Evolutionary conservation across 23 tunicate species (phyloP), one percentile per base, ranked within the genome.

Genomic region (Trididemnum nubilum): DNA sequence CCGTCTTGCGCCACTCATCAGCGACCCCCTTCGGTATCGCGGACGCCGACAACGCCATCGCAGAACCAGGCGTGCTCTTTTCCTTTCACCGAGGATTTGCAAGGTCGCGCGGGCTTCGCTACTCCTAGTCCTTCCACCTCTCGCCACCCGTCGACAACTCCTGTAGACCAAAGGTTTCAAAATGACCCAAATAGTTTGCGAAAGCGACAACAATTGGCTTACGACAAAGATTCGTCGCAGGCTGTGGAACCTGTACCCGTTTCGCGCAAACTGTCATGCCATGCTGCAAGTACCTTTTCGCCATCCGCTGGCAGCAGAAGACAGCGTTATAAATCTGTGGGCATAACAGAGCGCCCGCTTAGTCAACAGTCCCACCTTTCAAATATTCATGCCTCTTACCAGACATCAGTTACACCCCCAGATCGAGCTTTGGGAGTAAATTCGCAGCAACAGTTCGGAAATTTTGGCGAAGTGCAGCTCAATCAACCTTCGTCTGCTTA

Each of bases 201-300:
- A 5, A 76, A 83, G 70, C 85, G 83, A 31, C 94, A 83, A 49
- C 83, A 89, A 50, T 76, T 89, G 0, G 65, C 94, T 5, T 85
- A 72, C 50, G 86, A 78, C 1, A 65, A 83, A 2, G 54, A 50
- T 66, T 9, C 65, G 26, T 66, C 28, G 9, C 30, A 66, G 12
- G 15, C 19, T 1, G 2, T 2, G 2, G 67, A 19, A 18, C 23
- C 24, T 2, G 2, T 18, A 24, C 22, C 60, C 2, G 38, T 2
- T 2, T 22, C 21, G 18, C 19, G 40, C 18, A 77, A 52, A 26
- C 1, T 25, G 23, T 77, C 81, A 19, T 34, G 15, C 35, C 84
- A 80, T 30, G 51, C 18, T 2, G 30, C 28, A 9, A 33, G 67
- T 0, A 34, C 44, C 15, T 82, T 70, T 33, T 60, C 78, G 63